These are phyloP conservation scores for Corythornis vintsioides DNA, from an alignment of 2,113 vertebrate species.

Conservation along the genomic window DNA sequence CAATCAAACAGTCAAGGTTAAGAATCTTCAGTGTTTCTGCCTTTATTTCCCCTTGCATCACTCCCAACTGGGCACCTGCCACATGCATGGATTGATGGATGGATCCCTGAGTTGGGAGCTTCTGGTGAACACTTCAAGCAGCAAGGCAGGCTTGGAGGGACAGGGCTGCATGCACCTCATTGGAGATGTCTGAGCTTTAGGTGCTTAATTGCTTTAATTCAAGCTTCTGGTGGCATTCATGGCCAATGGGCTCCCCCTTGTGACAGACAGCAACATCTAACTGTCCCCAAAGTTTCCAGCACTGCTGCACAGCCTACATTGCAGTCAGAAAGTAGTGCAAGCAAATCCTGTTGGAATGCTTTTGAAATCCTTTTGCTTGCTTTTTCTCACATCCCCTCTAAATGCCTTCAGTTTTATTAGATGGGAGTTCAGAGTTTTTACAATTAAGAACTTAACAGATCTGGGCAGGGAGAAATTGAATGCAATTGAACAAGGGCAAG, in stretches of 20 bases:
- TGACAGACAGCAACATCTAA: slow-evolving; percentile 26
- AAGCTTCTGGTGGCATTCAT: not conserved
- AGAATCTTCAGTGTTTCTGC: not conserved
- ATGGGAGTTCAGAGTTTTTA: not conserved
- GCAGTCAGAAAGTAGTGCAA: not conserved
- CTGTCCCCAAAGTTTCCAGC: not conserved
- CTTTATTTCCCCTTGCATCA: not conserved
- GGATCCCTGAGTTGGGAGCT: not conserved
- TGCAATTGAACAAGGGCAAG: no score
- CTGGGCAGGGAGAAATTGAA: no score
- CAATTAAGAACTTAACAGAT: not conserved
- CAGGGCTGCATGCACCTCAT: not conserved
- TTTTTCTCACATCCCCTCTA: not conserved
- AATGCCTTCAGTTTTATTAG: not conserved
- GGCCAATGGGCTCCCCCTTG: slow-evolving; percentile 66
- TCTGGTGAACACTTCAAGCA: not conserved
- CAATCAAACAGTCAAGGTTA: slow-evolving; percentile 11
- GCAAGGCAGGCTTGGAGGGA: not conserved
- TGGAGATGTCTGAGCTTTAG: not conserved
- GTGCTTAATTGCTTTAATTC: not conserved
- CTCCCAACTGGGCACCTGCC: not conserved
- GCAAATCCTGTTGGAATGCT: not conserved
- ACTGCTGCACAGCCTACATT: not conserved
- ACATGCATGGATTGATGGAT: not conserved
- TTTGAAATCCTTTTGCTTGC: not conserved